These are phyloP conservation scores for Aleiodes sp. DNA, from an alignment of 1,140 invertebrate genomes.

Conservation along the genomic window DNA sequence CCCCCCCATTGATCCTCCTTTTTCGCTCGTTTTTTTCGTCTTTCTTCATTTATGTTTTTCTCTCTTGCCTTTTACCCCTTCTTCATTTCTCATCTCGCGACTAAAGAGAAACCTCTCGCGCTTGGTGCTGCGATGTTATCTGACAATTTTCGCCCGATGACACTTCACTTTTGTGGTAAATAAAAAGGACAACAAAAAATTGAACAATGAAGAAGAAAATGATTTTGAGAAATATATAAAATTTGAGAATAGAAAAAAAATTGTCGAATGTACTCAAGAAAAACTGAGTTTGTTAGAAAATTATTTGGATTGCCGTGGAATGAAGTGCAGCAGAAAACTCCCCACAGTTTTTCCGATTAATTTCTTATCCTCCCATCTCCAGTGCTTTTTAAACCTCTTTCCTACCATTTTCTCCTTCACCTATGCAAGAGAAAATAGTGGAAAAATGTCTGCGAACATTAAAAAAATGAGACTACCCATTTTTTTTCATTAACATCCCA, in stretches of 20 bases:
- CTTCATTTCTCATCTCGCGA: constrained; percentile 5
- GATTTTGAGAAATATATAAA: constrained; percentile 5
- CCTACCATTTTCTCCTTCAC: not conserved
- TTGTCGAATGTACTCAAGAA: not conserved
- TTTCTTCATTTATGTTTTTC: not conserved
- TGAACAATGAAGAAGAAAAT: not conserved
- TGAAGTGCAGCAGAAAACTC: not conserved
- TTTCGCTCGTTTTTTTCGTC: too few relatives aligned
- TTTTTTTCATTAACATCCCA: too few relatives aligned
- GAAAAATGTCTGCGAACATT: too few relatives aligned
- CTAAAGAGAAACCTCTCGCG: not conserved
- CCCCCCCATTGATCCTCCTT: not conserved
- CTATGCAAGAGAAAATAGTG: too few relatives aligned
- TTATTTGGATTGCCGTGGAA: not conserved
- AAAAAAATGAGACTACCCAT: too few relatives aligned
- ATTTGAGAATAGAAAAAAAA: not conserved
- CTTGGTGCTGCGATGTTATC: constrained; percentile 15
- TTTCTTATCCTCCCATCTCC: constrained; percentile 22
- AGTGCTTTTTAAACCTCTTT: not conserved
- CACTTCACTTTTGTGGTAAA: not conserved
- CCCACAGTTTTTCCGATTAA: constrained; percentile 12
- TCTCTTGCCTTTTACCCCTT: not conserved
- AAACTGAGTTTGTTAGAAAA: not conserved
- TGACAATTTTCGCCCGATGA: not conserved
- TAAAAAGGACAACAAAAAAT: constrained; percentile 8